Evolutionary conservation across 2,888 invertebrate species (phyloP), one percentile per base, ranked within the genome.

Genomic region (Sarcophaga caerulescens): DNA sequence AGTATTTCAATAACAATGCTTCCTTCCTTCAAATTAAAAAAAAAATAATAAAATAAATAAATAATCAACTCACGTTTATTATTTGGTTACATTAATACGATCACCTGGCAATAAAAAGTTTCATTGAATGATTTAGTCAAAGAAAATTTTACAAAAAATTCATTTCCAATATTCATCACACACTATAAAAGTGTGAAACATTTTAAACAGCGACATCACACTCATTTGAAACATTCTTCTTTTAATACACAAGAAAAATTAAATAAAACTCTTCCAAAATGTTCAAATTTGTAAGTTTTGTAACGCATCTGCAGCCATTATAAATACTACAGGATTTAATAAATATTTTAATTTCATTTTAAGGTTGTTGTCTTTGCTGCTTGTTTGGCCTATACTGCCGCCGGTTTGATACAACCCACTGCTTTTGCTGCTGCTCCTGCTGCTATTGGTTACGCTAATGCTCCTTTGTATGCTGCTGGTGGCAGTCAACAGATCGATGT

Each of bases 401-500:
- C 91, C 3, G 89, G 92, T 44, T 77, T 90, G 2, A 76, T 90
- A 8, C 87, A 88, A 2, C 85, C 89, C n/a, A 85, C 90, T 3
- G 87, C 88, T 23, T 57, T 84, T 3, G 83, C 69, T 21, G 87
- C 88, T 62, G 87, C 86, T 47, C 88, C 89, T 2, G 89, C 90
- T n/a, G 88, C 93, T 87, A 60, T 90, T 69, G 92, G 94, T 84
- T 94, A 94, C 79, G 94, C 94, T 85, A 94, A 94, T 79, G 94
- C 94, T 82, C 94, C 92, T 11, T 81, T 93, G 19, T 92, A 90
- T 69, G 90, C 92, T 47, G 89, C 91, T 12, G 91, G 90, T 12
- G 91, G 92, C 75, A 91, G 91, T 85, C 91, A 90, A 73, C 93
- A 92, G 88, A 88, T 92, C 70, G 92, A 92, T 88, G 88, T 92